A percentile compares a stretch with the other conserved stretches of the same genome.
Conservation (phyloP, 2,113 vertebrate genomes). For the Elaphurus davidianus region DNA sequence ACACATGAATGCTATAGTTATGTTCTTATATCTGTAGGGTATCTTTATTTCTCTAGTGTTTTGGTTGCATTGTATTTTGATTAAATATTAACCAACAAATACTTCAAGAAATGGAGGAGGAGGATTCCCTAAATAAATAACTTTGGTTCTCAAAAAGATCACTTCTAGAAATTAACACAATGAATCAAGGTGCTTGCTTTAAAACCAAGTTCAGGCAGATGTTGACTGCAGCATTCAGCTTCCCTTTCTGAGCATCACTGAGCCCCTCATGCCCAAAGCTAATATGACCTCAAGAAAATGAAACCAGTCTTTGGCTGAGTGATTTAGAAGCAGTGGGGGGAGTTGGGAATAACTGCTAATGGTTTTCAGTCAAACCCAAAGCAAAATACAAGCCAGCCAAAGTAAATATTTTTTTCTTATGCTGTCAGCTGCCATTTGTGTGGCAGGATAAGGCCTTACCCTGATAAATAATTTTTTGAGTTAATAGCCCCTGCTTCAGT, state of each 20-base stretch:
- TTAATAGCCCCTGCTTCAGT: conserved; percentile 41
- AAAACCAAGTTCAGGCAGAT: conserved; percentile 20
- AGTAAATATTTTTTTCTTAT: conserved; percentile 51
- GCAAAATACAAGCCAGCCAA: conserved; percentile 60
- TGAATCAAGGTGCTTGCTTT: neutral
- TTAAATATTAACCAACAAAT: conserved; percentile 62
- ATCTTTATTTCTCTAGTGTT: conserved; percentile 59
- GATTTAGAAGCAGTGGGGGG: conserved; percentile 42
- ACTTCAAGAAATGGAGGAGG: conserved; percentile 35
- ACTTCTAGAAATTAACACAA: conserved; percentile 28
- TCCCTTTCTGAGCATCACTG: conserved; percentile 14
- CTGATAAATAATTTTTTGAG: conserved; percentile 59
- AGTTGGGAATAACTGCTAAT: conserved; percentile 57
- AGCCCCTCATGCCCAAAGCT: conserved; percentile 44
- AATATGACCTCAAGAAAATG: conserved; percentile 63
- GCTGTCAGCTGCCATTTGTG: conserved; percentile 59
- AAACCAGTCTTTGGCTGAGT: conserved; percentile 54
- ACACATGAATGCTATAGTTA: conserved; percentile 55
- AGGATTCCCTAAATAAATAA: conserved; percentile 44
- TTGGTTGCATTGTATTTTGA: conserved; percentile 40
- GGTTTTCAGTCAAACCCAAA: conserved; percentile 59
- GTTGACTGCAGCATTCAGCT: neutral
- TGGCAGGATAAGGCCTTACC: conserved; percentile 39
- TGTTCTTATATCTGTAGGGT: conserved; percentile 31
- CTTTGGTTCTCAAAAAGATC: neutral